A percentile compares a stretch with the other conserved stretches of the same genome.
Evolutionary conservation across 2,888 invertebrate species (phyloP).

Genomic region (Ecdyonurus torrentis): DNA sequence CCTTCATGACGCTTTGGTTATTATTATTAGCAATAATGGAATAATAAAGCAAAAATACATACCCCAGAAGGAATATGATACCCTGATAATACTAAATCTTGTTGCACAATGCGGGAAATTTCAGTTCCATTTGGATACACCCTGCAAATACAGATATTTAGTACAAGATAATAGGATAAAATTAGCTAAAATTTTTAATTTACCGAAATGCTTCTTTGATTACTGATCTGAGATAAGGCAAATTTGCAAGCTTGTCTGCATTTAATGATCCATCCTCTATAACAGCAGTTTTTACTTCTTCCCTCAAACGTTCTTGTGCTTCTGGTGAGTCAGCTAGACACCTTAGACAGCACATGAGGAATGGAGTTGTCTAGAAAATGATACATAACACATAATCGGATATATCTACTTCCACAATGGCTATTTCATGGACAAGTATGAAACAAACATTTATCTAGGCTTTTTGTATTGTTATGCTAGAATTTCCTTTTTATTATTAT

Average conservation of each 20-base stretch:
- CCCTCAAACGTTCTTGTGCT: constrained; percentile 25
- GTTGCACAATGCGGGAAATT: constrained; percentile 22
- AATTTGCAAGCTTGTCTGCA: constrained; percentile 22
- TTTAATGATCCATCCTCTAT: constrained; percentile 22
- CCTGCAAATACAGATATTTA: constrained; percentile 13
- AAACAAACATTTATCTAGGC: no score
- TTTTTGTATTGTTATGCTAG: no score
- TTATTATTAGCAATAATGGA: background rate
- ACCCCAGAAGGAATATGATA: constrained; percentile 21
- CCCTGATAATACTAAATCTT: constrained; percentile 18
- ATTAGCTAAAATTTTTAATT: constrained; percentile 1
- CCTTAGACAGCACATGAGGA: constrained; percentile 26
- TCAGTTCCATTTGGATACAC: constrained; percentile 23
- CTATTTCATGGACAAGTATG: no score
- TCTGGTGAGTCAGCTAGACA: constrained; percentile 27
- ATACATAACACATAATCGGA: no score
- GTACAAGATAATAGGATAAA: no score
- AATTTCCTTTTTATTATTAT: no score
- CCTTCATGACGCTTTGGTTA: background rate
- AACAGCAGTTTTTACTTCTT: constrained; percentile 23
- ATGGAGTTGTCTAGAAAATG: constrained; percentile 30
- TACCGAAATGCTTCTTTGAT: constrained; percentile 42
- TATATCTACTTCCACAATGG: no score
- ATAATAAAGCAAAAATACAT: constrained; percentile 5
- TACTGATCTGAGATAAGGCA: constrained; percentile 40